These are phyloP conservation scores for Mythimna albipuncta DNA, from an alignment of 2,888 invertebrate genomes.

Conservation along the genomic window DNA sequence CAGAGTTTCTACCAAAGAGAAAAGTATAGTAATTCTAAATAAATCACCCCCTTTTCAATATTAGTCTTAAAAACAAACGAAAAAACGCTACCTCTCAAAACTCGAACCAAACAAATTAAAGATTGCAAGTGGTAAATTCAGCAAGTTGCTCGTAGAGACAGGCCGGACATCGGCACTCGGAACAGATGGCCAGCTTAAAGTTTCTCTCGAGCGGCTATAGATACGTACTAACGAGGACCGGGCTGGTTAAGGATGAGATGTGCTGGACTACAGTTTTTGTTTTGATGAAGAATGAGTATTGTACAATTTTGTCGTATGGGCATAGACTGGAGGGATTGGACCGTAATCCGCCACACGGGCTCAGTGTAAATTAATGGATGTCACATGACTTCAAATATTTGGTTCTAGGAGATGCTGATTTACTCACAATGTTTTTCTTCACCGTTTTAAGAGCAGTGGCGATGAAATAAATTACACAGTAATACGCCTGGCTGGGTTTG, in stretches of 20 bases:
- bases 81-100: slow-evolving; percentile 4
- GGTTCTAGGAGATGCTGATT: no score
- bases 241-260: slow-evolving; percentile 27
- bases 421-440: no score
- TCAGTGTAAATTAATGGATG: no score
- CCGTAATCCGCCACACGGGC: no score
- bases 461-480: no score
- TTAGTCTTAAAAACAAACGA: neutral
- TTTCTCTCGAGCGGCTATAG: slow-evolving; percentile 56
- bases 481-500: no score
- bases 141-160: slow-evolving; percentile 61
- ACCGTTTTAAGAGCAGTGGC: no score
- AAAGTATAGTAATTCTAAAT: neutral
- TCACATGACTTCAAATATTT: no score
- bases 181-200: slow-evolving; percentile 67
- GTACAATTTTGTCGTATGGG: no score
- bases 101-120: slow-evolving; percentile 52
- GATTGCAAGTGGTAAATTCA: slow-evolving; percentile 67
- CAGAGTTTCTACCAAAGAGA: no score
- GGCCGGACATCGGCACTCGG: slow-evolving; percentile 59
- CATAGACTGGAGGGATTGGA: no score
- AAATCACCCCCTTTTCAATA: neutral
- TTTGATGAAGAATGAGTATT: neutral
- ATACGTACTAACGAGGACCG: slow-evolving; percentile 44
- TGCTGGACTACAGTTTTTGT: slow-evolving; percentile 20